A percentile compares a stretch with the other conserved stretches of the same genome.
Evolutionary conservation across 1,140 invertebrate species (phyloP).

Genomic region (Pararge aegeria): DNA sequence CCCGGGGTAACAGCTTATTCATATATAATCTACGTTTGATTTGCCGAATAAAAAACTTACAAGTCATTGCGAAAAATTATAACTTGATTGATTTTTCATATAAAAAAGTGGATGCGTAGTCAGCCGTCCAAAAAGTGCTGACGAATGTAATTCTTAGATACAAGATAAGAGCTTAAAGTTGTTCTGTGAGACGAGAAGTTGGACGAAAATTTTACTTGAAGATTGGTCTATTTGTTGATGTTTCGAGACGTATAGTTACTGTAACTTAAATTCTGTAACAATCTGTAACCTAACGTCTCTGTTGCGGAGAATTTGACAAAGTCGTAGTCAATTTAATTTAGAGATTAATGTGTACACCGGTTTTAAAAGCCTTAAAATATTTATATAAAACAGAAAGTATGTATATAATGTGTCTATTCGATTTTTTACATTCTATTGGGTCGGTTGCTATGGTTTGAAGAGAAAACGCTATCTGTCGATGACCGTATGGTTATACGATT

Average conservation of each 20-base stretch:
- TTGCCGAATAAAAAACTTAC: background rate
- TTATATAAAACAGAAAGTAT: background rate
- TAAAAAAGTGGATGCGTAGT: background rate
- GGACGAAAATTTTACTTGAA: background rate
- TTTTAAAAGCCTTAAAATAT: background rate
- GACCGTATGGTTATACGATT: too few species aligned
- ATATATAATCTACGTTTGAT: too few species aligned
- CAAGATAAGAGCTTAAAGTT: background rate
- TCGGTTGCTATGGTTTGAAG: background rate
- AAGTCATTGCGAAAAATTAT: slow-evolving; percentile 4
- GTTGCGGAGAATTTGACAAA: too few species aligned
- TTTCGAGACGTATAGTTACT: too few species aligned
- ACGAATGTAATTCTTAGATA: slow-evolving; percentile 2
- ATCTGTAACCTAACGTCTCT: too few species aligned
- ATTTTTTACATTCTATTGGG: background rate
- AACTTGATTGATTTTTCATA: background rate
- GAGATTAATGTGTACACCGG: too few species aligned
- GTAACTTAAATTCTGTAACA: too few species aligned
- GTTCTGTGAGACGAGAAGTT: background rate
- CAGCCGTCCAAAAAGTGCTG: background rate
- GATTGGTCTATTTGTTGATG: too few species aligned
- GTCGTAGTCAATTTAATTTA: too few species aligned
- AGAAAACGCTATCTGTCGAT: background rate
- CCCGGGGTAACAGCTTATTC: too few species aligned
- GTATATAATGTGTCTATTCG: background rate